A percentile compares a stretch with the other conserved stretches of the same genome.
phyloP scores from a whole-genome alignment of 2,797 vertebrate species.

The Neopelma chrysocephalum region DNA sequence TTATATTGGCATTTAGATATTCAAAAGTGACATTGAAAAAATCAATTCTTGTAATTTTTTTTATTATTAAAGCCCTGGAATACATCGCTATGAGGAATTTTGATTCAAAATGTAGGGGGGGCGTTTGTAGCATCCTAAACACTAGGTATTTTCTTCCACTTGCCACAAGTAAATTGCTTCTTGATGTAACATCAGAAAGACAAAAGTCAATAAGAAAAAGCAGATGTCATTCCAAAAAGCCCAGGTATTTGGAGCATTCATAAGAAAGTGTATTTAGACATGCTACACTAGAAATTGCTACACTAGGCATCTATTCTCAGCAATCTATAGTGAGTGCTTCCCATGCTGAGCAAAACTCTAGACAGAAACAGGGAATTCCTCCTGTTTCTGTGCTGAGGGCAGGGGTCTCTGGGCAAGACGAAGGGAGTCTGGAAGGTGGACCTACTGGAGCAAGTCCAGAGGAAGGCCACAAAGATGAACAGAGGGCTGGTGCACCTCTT shows the following conservation, averaged over 20 bases:
- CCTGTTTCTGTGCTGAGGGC: slow-evolving; percentile 46
- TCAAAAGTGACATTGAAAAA: neutral
- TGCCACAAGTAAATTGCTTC: neutral
- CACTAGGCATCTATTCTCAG: neutral
- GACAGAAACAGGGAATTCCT: slow-evolving; percentile 47
- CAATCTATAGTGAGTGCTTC: neutral
- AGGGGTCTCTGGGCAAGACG: slow-evolving; percentile 37
- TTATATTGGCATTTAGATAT: neutral
- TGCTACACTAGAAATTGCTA: neutral
- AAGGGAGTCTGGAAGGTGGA: neutral
- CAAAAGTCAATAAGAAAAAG: slow-evolving; percentile 30
- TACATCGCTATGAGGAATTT: neutral
- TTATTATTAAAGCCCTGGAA: neutral
- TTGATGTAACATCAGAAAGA: neutral
- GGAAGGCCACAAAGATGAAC: neutral
- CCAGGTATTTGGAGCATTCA: slow-evolving; percentile 32
- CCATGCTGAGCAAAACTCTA: slow-evolving; percentile 6
- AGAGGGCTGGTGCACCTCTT: neutral
- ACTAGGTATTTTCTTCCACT: neutral
- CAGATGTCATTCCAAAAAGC: slow-evolving; percentile 4
- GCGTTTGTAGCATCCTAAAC: neutral
- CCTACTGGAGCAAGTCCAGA: neutral
- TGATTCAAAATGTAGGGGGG: neutral
- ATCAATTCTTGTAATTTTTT: neutral
- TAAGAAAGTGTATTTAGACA: slow-evolving; percentile 54